Base-by-base conservation (phyloP, 2,888 invertebrate species). In the Acleris holmiana region DNA sequence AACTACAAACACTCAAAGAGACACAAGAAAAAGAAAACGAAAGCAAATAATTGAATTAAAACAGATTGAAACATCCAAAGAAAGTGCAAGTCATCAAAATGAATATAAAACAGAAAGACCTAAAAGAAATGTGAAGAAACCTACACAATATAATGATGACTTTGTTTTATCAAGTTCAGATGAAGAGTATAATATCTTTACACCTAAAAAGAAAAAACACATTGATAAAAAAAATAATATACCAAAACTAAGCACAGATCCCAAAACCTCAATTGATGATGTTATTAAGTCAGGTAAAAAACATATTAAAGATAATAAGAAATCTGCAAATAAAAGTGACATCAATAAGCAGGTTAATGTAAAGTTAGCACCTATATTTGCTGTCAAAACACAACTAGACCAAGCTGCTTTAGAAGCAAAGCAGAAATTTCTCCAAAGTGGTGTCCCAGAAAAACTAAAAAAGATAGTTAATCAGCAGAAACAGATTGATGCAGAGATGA, bases 281-380 rank as follows among this genome's bases (percentile, higher is more conserved):
- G 69, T 41, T n/a, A 48, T 15, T n/a, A 44, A 44, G 15, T 15
- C 44, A 44, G 44, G 4, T n/a, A 44, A 44, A 17, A 44, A 17
- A n/a, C 17, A 44, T 15, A 35, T 35, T 8, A 44, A 57, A 18
- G 21, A 65, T 48, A 50, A 6, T 71, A 70, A 44, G 57, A 70
- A 4, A 67, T 48, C 56, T 21, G 17, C 19, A 53, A 56, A 58
- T 49, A 51, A 62, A 51, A 69, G 50, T 47, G 21, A 44, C 67
- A 25, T 10, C 54, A 63, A 61, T 49, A 67, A 51, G 49, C 69
- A 55, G 35, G 64, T 35, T 61, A 70, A 63, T 61, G 47, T 72
- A 0, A 95, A 95, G 84, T 77, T 96, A 48, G 96, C 96, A 1
- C 96, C 97, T n/a, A 89, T 97, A 51, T 97, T 97, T 83, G 77